Conservation (phyloP, 2,113 vertebrate genomes). For the Gobius niger region DNA sequence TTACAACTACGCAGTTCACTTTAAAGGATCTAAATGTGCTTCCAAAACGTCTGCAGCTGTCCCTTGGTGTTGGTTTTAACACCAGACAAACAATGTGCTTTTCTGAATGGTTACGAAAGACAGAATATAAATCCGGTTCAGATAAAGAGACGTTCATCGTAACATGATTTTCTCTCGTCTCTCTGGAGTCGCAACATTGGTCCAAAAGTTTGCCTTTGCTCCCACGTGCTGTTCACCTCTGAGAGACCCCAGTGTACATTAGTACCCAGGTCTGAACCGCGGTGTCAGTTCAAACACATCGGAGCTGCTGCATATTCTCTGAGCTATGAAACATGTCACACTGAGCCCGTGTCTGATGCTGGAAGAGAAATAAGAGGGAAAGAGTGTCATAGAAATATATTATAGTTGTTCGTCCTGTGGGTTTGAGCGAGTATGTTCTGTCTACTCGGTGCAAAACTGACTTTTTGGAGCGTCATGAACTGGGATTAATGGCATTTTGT, state of each 20-base stretch:
- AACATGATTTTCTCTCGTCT: too few species aligned
- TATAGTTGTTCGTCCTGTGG: slow-evolving; percentile 22
- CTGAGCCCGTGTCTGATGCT: slow-evolving; percentile 1
- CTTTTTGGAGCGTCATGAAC: too few species aligned
- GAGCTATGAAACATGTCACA: slow-evolving; percentile 13
- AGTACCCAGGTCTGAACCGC: neutral
- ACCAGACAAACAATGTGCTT: too few species aligned
- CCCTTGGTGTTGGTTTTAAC: too few species aligned
- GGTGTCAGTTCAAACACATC: slow-evolving; percentile 5
- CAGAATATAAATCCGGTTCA: too few species aligned
- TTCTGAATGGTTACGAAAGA: too few species aligned
- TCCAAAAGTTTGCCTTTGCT: neutral
- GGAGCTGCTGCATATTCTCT: neutral
- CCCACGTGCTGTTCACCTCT: neutral
- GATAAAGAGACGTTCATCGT: too few species aligned
- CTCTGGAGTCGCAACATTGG: too few species aligned
- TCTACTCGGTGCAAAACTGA: neutral
- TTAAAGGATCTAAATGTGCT: too few species aligned
- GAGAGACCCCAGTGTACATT: neutral
- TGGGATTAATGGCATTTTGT: too few species aligned
- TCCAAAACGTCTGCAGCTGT: too few species aligned
- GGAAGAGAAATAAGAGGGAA: neutral
- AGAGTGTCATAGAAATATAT: slow-evolving; percentile 17
- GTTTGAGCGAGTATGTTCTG: slow-evolving; percentile 1
- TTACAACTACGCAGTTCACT: too few species aligned